These are phyloP conservation scores for Drosophila jambulina DNA, from an alignment of 1,140 invertebrate species.

Conservation along the genomic window DNA sequence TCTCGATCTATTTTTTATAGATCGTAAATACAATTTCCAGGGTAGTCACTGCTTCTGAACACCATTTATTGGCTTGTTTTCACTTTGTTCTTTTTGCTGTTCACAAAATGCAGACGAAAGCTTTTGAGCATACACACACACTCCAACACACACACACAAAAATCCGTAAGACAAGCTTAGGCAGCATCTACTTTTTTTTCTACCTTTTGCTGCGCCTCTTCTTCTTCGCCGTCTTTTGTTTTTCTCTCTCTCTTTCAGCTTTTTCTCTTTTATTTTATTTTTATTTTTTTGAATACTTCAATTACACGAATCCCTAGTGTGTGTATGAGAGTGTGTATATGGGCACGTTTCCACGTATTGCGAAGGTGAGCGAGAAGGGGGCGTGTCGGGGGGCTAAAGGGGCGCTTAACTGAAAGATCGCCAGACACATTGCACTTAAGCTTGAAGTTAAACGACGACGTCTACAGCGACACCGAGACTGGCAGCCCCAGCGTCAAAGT, in stretches of 20 bases:
- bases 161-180: slow-evolving; percentile 41
- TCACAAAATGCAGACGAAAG: slow-evolving; percentile 37
- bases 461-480: slow-evolving; percentile 8
- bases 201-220: slow-evolving; percentile 5
- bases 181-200: slow-evolving; percentile 29
- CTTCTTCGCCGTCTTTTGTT: slow-evolving; percentile 18
- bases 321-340: slow-evolving; percentile 15
- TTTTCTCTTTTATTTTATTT: slow-evolving; percentile 15
- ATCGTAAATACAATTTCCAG: not conserved
- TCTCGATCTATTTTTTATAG: not conserved
- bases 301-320: slow-evolving; percentile 26
- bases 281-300: slow-evolving; percentile 36
- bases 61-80: slow-evolving; percentile 2
- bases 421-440: slow-evolving; percentile 47
- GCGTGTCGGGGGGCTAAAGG: slow-evolving; percentile 23
- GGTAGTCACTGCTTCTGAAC: slow-evolving; percentile 5
- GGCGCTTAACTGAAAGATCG: slow-evolving; percentile 32
- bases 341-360: slow-evolving; percentile 46
- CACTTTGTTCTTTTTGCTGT: slow-evolving; percentile 25
- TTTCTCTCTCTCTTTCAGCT: slow-evolving; percentile 8
- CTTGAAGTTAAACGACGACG: slow-evolving; percentile 44
- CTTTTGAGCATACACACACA: not conserved
- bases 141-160: not conserved
- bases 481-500: slow-evolving; percentile 67
- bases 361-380: slow-evolving; percentile 29